Base-by-base conservation (phyloP, 2,113 vertebrate genomes). In the Fulmarus glacialis region DNA sequence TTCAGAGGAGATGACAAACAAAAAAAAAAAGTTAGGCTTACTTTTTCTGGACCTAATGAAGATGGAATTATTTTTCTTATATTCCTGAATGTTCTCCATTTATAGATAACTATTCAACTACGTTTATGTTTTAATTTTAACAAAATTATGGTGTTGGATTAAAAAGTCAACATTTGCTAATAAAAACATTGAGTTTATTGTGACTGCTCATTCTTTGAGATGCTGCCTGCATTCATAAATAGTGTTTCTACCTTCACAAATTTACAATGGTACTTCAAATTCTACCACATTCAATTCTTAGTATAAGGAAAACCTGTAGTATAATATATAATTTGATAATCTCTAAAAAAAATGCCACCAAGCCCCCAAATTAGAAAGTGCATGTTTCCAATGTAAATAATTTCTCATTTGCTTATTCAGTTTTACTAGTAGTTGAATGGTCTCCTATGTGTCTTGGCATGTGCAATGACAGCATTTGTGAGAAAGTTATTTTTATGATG, bases 401-500 rank as follows among this genome's bases (percentile, higher is more conserved):
- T 58, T 90, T 91, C 24, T 83, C 45, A 72, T 73, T 89, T 85
- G 15, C 40, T 92, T 91, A 48, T 34, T 91, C 77, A 53, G 21
- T 96, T 93, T 82, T 89, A 63, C 56, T 86, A 29, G 17, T 89
- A 79, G 85, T 38, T 92, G 48, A 91, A 75, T 47, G 30, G 38
- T 58, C 40, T 87, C 47, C 77, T 79, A 60, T 68, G 29, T 26
- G 8, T 60, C 73, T 77, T 80, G 77, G 68, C 60, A 72, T 93
- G 85, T 89, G 89, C 53, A 82, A 64, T 84, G 77, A 96, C 68
- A 93, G 53, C 66, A 96, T 62, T 94, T 96, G 77, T 91, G 50
- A 96, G 62, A 72, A 85, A 87, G 89, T 92, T 95, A 53, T 82
- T 89, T 96, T 94, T 93, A 85, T 96, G 87, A 96, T 88, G 95